These are phyloP conservation scores for Eudyptes chrysolophus DNA, from an alignment of 2,113 vertebrate genomes.

Conservation along the genomic window DNA sequence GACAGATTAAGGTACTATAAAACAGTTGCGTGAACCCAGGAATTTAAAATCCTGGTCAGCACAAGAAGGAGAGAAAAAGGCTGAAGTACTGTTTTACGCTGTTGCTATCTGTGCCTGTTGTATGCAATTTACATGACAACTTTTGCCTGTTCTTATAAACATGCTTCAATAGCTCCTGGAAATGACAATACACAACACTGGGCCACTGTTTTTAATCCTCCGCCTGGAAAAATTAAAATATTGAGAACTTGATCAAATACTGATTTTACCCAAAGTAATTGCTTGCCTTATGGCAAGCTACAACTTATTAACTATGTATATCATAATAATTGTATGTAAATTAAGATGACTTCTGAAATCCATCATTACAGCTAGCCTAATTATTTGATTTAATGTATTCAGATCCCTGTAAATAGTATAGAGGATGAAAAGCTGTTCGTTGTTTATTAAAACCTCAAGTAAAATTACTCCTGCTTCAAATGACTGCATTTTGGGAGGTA, in stretches of 20 bases:
- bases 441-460: neutral
- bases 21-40: neutral
- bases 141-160: neutral
- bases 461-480: neutral
- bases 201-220: neutral
- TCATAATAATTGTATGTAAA: slow-evolving; percentile 36
- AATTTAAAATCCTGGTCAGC: neutral
- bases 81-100: neutral
- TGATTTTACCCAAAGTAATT: neutral
- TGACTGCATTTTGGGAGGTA: neutral
- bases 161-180: neutral
- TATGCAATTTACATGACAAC: neutral
- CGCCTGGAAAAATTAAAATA: neutral
- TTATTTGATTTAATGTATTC: neutral
- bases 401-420: neutral
- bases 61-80: neutral
- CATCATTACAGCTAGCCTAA: neutral
- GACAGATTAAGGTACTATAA: neutral
- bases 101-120: neutral
- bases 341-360: slow-evolving; percentile 14
- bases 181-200: neutral
- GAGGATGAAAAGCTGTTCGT: neutral
- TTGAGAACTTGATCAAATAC: neutral
- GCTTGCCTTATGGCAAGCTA: neutral
- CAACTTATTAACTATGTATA: slow-evolving; percentile 25